Base-by-base conservation (phyloP, 2,888 invertebrate species). In the Andrena trimmerana region DNA sequence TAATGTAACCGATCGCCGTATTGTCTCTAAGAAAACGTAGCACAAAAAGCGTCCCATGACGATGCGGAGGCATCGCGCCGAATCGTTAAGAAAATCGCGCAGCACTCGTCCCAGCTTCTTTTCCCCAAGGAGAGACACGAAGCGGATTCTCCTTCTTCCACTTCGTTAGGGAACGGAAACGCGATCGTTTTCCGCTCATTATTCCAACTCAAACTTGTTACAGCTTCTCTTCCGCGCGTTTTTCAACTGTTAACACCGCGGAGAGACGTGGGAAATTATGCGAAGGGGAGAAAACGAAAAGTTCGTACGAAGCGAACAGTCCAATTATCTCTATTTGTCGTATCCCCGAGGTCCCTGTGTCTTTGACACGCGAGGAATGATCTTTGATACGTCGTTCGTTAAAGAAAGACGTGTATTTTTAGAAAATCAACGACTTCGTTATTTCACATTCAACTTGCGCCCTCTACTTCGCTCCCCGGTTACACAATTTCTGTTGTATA, bases 101-200 rank as follows among this genome's bases (percentile, higher is more conserved):
- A 8, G 3, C 3, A 13, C 33, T 52, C 13, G 16, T 48, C 59
- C 31, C 24, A 24, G n/a, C 3, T 63, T 24, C 62, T 70, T 60
- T 42, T 29, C 29, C 8, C 57, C n/a, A n/a, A 16, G 27, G 10
- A 33, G 31, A 20, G 24, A 6, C 33, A 16, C 33, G 62, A 52
- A 10, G 10, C 24, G 42, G 60, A 60, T 67, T 60, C 27, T n/a
- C 48, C 69, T 42, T 69, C 60, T 57, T 66, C 57, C 48, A 10
- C 69, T 69, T 74, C 20, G 27, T 79, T 73, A 60, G 24, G 33
- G 42, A 65, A 10, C 52, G 48, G 62, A 66, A 59, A 74, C 33
- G 52, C 70, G 81, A 66, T 36, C 57, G 60, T 52, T 67, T 71
- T 67, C 36, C 66, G 67, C 60, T 66, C 68, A 72, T 81, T 74